A percentile compares a stretch with the other conserved stretches of the same genome.
These are phyloP conservation scores for Gallinago nigripennis DNA, from an alignment of 2,797 vertebrate genomes.

Conservation along the genomic window DNA sequence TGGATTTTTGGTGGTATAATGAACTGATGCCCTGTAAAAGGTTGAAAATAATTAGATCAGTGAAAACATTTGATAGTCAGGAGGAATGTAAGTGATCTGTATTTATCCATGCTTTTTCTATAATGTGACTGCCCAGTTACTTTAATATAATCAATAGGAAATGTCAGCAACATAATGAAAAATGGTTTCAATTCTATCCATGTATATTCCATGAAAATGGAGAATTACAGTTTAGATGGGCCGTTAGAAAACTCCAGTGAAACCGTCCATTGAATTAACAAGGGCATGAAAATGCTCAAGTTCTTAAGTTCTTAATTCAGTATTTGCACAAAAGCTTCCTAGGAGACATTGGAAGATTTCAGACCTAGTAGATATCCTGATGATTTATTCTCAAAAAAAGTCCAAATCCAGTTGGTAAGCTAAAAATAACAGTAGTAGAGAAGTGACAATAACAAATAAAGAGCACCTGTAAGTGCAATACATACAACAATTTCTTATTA, in stretches of 20 bases:
- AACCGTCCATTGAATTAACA: background rate
- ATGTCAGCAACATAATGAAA: slow-evolving; percentile 37
- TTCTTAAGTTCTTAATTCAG: slow-evolving; percentile 20
- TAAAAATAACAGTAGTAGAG: background rate
- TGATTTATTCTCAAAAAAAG: slow-evolving; percentile 2
- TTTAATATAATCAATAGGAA: slow-evolving; percentile 61
- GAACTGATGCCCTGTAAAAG: slow-evolving; percentile 74
- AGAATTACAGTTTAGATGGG: background rate
- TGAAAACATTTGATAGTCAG: slow-evolving; percentile 62
- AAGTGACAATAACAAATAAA: slow-evolving; percentile 15
- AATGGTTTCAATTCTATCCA: background rate
- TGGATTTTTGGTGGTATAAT: slow-evolving; percentile 78
- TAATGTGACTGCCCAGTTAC: slow-evolving; percentile 51
- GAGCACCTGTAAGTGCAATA: background rate
- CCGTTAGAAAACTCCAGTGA: slow-evolving; percentile 8
- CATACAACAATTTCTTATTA: background rate
- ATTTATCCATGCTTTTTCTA: slow-evolving; percentile 61
- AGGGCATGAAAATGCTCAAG: background rate
- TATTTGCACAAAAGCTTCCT: slow-evolving; percentile 18
- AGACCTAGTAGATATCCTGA: background rate
- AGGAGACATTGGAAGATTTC: background rate
- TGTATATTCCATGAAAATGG: background rate
- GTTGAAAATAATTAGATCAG: slow-evolving; percentile 76
- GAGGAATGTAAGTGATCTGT: slow-evolving; percentile 67
- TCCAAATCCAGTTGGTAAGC: background rate